phyloP scores from a whole-genome alignment of 2,888 invertebrate genomes.

The Ophion obscuratus region DNA sequence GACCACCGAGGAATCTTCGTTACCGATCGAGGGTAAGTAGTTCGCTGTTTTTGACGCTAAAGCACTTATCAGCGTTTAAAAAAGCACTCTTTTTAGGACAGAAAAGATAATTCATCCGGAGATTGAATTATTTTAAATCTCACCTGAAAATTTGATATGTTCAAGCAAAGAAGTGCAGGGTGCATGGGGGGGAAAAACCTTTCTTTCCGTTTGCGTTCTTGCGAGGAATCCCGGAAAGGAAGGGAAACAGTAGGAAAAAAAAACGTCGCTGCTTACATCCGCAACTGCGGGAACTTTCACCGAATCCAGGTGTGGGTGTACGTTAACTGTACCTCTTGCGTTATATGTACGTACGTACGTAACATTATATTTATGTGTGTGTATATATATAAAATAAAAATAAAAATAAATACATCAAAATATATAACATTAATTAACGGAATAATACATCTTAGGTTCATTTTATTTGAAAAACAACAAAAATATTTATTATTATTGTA shows the following conservation, averaged over 20 bases:
- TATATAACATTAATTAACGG: no score
- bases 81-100: not conserved
- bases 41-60: not conserved
- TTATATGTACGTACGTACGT: conserved; percentile 31
- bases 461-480: no score
- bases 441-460: no score
- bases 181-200: conserved; percentile 12
- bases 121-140: not conserved
- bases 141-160: not conserved
- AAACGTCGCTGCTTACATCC: conserved; percentile 51
- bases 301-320: conserved; percentile 45
- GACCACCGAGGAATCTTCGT: conserved; percentile 5
- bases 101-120: conserved; percentile 37
- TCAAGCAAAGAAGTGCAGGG: not conserved
- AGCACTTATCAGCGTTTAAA: no score
- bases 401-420: no score
- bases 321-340: conserved; percentile 9
- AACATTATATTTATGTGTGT: not conserved
- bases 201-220: conserved; percentile 12
- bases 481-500: no score
- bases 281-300: conserved; percentile 59
- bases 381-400: no score
- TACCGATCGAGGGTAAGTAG: conserved; percentile 5
- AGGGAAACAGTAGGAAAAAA: not conserved
- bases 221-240: conserved; percentile 41